Percentiles rank a stretch among this genome's conserved stretches.
Evolutionary conservation across 2,113 vertebrate species (phyloP).

Genomic region (Notarius quadriscutis): DNA sequence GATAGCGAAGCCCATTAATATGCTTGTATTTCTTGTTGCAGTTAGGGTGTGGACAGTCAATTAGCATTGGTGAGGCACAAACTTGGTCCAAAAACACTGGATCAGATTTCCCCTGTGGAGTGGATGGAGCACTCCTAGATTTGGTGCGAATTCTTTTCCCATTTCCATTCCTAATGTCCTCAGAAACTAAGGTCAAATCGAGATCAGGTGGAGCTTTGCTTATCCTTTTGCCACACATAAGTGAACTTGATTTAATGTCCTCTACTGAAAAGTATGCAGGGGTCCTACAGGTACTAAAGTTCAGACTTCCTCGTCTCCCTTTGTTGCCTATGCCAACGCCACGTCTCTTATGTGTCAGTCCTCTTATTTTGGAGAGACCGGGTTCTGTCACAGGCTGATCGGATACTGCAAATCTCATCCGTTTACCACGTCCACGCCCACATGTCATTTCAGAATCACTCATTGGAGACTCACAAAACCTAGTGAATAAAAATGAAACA

Average conservation of each 20-base stretch:
- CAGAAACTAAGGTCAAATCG: conserved; percentile 86
- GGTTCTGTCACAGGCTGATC: conserved; percentile 78
- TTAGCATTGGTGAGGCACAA: conserved; percentile 90
- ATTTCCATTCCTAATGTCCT: conserved; percentile 87
- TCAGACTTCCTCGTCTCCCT: conserved; percentile 90
- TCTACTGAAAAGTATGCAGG: conserved; percentile 89
- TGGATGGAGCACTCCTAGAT: conserved; percentile 92
- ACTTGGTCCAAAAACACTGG: conserved; percentile 90
- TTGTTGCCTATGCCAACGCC: conserved; percentile 89
- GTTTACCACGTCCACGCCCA: conserved; percentile 89
- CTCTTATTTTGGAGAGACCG: conserved; percentile 82
- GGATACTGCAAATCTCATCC: conserved; percentile 81
- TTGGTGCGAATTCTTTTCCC: conserved; percentile 93
- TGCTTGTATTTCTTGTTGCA: conserved; percentile 99
- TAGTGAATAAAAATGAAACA: conserved; percentile 58
- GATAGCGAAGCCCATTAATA: conserved; percentile 96
- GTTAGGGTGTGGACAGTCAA: conserved; percentile 97
- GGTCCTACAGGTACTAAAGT: conserved; percentile 85
- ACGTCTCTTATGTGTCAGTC: conserved; percentile 87
- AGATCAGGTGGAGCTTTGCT: conserved; percentile 89
- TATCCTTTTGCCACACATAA: conserved; percentile 86
- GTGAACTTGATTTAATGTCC: conserved; percentile 86
- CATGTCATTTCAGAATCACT: conserved; percentile 93
- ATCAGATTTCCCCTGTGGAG: conserved; percentile 91
- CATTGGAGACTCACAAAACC: conserved; percentile 96